Evolutionary conservation across 2,888 invertebrate species (phyloP).

Genomic region (Microplitis manilae): DNA sequence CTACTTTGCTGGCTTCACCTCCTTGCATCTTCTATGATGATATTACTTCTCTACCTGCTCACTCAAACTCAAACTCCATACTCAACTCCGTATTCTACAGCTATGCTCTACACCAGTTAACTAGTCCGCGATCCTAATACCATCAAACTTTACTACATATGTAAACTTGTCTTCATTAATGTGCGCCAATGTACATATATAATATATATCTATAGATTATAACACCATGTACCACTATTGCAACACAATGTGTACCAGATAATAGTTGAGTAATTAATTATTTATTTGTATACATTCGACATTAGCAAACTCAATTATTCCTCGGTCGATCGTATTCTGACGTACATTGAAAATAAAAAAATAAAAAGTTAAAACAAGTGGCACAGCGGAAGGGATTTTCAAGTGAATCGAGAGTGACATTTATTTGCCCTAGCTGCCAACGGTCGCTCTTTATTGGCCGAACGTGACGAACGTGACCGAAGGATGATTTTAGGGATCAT

Average conservation of each 20-base stretch:
- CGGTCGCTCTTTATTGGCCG: constrained; percentile 42
- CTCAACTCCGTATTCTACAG: constrained; percentile 2
- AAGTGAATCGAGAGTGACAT: constrained; percentile 41
- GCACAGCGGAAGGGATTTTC: constrained; percentile 10
- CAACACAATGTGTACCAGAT: too few relatives aligned
- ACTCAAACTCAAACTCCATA: neutral
- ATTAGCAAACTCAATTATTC: too few relatives aligned
- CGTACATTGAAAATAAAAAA: neutral
- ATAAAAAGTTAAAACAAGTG: constrained; percentile 19
- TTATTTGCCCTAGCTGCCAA: constrained; percentile 41
- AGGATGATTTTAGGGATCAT: constrained; percentile 47
- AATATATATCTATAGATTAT: neutral
- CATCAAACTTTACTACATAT: constrained; percentile 41
- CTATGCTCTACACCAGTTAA: constrained; percentile 9
- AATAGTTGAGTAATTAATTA: too few relatives aligned
- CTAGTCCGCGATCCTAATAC: constrained; percentile 42
- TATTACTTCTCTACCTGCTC: constrained; percentile 35
- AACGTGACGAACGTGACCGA: constrained; percentile 52
- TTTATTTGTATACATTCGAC: too few relatives aligned
- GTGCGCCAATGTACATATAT: neutral
- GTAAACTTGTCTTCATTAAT: constrained; percentile 22
- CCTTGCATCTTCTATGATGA: constrained; percentile 12
- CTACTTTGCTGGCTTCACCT: constrained; percentile 47
- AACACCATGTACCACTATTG: neutral
- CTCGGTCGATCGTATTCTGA: neutral